These are phyloP conservation scores for Corydoras maculifer DNA, from an alignment of 2,113 vertebrate genomes.

Conservation along the genomic window DNA sequence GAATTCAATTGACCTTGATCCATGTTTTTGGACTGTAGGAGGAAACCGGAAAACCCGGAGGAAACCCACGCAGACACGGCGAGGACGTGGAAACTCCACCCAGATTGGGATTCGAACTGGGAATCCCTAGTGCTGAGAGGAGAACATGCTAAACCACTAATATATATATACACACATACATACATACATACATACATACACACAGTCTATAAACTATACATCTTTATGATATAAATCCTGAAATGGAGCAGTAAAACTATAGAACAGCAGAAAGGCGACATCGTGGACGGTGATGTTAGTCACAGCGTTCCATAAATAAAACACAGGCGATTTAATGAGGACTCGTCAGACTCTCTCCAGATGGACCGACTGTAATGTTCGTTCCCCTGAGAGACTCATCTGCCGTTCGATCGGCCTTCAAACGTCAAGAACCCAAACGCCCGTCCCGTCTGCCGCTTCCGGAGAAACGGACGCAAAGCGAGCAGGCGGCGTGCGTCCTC, in stretches of 20 bases:
- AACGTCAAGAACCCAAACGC: constrained; percentile 2
- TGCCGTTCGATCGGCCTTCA: constrained; percentile 10
- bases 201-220: too few relatives aligned
- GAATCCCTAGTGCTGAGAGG: too few relatives aligned
- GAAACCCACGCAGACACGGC: too few relatives aligned
- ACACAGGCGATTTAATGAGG: constrained; percentile 5
- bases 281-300: neutral
- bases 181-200: too few relatives aligned
- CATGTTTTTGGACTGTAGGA: too few relatives aligned
- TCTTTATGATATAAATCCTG: too few relatives aligned
- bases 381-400: constrained; percentile 1
- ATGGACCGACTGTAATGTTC: constrained; percentile 6
- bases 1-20: too few relatives aligned
- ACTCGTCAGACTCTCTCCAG: constrained; percentile 23
- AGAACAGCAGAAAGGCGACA: neutral
- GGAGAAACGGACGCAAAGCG: neutral
- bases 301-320: constrained; percentile 11
- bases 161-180: too few relatives aligned
- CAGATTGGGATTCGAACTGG: too few relatives aligned
- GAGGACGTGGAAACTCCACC: too few relatives aligned
- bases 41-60: too few relatives aligned
- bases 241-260: neutral
- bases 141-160: too few relatives aligned
- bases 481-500: neutral
- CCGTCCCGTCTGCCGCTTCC: neutral